Evolutionary conservation across 2,113 vertebrate species (phyloP), one percentile per base, ranked within the genome.

Genomic region (Ctenodactylus gundi): DNA sequence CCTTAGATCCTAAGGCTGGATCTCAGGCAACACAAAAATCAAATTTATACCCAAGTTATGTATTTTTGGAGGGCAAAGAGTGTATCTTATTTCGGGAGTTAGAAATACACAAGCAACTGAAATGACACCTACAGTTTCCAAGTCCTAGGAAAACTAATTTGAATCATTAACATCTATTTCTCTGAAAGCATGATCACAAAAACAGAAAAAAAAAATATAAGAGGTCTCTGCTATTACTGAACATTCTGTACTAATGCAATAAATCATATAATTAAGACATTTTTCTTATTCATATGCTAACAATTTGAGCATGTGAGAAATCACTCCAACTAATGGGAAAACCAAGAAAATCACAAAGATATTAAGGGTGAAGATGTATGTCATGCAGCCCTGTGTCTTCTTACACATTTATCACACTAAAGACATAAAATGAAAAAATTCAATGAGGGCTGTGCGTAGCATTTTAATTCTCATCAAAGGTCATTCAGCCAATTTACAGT

Each of bases 391-490:
- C 73, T 92, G 65, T 95, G 10, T 95, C 80, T 87, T 95, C 84
- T 94, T 51, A 88, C 49, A 93, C 78, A 96, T 81, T 95, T 70
- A 67, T 58, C 72, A 88, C 20, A 91, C 9, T 65, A 85, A 91
- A 92, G 91, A 57, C n/a, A 76, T 20, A 73, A 93, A 87, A 73
- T 70, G 9, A 91, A 97, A 95, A 49, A 82, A 93, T 44, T 88
- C 72, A 49, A 70, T 93, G 93, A 90, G 51, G 53, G 18, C 44
- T 68, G 27, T 31, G 21, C 46, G 15, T 31, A 92, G 81, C 57
- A 93, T 96, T 97, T 95, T 90, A 68, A 93, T 95, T 92, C 64
- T 97, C 93, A 90, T 83, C 92, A 97, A 98, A 98, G 91, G 83
- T 97, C 96, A 97, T 86, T 96, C 94, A 95, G 62, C 49, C 88